Conservation (phyloP, 2,797 vertebrate species). For the Varecia variegata region DNA sequence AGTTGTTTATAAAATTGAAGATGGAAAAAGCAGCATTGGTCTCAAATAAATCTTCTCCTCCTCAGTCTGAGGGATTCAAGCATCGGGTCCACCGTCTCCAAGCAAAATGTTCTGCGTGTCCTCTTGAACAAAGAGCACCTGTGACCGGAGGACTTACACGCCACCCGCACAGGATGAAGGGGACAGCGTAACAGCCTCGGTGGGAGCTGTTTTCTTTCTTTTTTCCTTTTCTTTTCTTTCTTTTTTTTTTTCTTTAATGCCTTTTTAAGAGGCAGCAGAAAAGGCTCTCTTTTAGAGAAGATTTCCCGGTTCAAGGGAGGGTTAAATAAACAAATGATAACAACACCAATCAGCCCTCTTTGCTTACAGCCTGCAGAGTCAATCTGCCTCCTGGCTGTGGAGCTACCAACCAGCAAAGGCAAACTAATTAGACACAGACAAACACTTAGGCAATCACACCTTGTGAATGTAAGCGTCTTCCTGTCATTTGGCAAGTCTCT, state of each 20-base stretch:
- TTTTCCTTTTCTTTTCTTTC: background rate
- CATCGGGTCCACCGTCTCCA: accelerated
- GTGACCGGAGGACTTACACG: accelerated
- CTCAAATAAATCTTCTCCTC: background rate
- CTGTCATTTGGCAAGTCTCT: slow-evolving; percentile 95
- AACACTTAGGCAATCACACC: slow-evolving; percentile 95
- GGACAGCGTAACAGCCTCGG: background rate
- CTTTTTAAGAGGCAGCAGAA: slow-evolving; percentile 70
- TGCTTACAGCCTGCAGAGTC: slow-evolving; percentile 90
- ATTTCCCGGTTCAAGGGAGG: slow-evolving; percentile 84
- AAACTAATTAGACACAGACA: slow-evolving; percentile 97
- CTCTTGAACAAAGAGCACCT: slow-evolving; percentile 31
- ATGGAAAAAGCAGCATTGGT: background rate
- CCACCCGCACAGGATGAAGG: background rate
- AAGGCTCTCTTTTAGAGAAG: slow-evolving; percentile 76
- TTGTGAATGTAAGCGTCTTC: slow-evolving; percentile 91
- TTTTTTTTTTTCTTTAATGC: background rate
- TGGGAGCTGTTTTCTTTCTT: background rate
- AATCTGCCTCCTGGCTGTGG: slow-evolving; percentile 94
- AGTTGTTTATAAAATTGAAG: background rate
- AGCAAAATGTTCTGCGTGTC: background rate
- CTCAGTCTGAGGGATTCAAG: background rate
- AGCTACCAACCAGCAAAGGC: slow-evolving; percentile 91
- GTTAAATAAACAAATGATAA: slow-evolving; percentile 92
- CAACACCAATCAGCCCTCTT: slow-evolving; percentile 92